Conservation (phyloP, 2,888 invertebrate genomes). For the Ephialtes manifestator region DNA sequence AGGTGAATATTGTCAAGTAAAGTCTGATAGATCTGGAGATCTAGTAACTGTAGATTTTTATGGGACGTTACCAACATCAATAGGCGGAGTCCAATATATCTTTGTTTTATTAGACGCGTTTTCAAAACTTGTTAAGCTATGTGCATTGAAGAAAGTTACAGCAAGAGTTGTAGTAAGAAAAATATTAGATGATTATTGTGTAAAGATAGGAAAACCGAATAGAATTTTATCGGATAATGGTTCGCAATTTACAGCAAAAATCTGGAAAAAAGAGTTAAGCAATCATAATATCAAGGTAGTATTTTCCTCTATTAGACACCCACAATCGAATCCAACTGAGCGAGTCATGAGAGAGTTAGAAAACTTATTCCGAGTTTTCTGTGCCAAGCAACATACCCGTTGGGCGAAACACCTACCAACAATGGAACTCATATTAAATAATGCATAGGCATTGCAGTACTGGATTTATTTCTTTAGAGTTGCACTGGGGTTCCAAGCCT, state of each 20-base stretch:
- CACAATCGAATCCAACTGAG: conserved; percentile 4
- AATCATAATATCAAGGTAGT: background rate
- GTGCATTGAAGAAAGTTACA: conserved; percentile 14
- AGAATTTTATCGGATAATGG: conserved; percentile 34
- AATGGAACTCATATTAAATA: conserved; percentile 19
- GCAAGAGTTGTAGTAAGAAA: conserved; percentile 13
- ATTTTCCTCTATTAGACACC: conserved; percentile 1
- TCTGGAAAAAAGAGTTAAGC: conserved; percentile 14
- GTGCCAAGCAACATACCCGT: conserved; percentile 9
- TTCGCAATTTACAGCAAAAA: background rate
- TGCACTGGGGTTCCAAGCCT: background rate
- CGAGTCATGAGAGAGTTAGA: conserved; percentile 20
- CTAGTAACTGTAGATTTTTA: conserved; percentile 38
- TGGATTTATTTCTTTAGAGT: conserved; percentile 14
- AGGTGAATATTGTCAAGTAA: conserved; percentile 9
- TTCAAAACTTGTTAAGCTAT: conserved; percentile 29
- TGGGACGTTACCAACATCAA: conserved; percentile 16
- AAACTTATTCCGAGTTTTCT: conserved; percentile 1
- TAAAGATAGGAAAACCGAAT: conserved; percentile 16
- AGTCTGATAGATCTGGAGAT: conserved; percentile 12
- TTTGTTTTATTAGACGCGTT: conserved; percentile 34
- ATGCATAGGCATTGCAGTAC: conserved; percentile 4
- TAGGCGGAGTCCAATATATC: conserved; percentile 32
- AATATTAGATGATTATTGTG: conserved; percentile 31
- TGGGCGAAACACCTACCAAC: conserved; percentile 30